phyloP scores from a whole-genome alignment of 2,888 invertebrate genomes.

The Apamea crenata region DNA sequence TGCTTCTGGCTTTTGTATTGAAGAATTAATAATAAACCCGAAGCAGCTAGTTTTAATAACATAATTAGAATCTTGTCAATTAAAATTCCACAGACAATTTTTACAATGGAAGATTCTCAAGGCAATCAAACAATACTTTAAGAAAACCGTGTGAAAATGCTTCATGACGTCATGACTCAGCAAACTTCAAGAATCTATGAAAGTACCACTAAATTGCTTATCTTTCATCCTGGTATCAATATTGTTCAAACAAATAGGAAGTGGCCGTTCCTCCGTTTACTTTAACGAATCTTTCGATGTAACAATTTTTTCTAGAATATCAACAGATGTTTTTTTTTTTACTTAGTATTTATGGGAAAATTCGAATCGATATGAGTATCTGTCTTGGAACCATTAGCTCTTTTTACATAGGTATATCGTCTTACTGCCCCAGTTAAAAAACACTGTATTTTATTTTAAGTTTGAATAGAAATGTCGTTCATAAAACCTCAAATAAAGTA shows the following conservation, averaged over 20 bases:
- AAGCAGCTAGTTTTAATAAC: background rate
- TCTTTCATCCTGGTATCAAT: background rate
- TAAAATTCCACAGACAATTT: slow-evolving; percentile 9
- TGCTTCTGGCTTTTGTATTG: background rate
- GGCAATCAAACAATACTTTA: slow-evolving; percentile 17
- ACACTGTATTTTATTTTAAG: background rate
- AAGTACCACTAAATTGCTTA: background rate
- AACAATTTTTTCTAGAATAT: too few species aligned
- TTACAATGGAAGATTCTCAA: slow-evolving; percentile 14
- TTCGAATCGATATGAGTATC: background rate
- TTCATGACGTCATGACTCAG: background rate
- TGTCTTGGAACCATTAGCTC: background rate
- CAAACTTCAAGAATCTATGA: background rate
- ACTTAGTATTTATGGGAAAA: background rate
- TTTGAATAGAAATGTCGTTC: background rate
- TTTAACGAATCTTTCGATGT: too few species aligned
- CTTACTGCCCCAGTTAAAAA: background rate
- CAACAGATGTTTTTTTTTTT: background rate
- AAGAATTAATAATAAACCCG: background rate
- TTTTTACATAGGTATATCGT: background rate
- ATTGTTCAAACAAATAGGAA: background rate
- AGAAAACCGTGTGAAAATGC: slow-evolving; percentile 31
- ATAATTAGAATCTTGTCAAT: background rate
- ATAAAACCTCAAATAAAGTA: background rate
- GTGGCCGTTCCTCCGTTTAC: background rate